Evolutionary conservation across 2,113 vertebrate genomes (phyloP).

Genomic region (Ploceus nigricollis): DNA sequence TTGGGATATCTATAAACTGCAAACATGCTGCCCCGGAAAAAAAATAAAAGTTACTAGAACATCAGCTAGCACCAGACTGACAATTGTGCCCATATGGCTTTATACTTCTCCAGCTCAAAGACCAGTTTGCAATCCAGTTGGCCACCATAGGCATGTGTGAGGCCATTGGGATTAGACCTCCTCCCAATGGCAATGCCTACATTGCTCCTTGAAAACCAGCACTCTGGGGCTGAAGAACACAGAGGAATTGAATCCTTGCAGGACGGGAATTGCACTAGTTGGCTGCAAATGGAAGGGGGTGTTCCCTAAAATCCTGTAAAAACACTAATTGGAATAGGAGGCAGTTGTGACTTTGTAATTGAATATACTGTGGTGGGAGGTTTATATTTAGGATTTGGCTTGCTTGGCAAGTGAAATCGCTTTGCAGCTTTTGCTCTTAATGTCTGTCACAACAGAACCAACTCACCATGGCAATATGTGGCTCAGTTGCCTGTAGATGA

Average conservation of each 20-base stretch:
- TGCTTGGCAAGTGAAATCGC: not conserved
- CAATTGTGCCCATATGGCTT: not conserved
- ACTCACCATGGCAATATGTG: not conserved
- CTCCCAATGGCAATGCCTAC: rapidly evolving
- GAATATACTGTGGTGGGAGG: not conserved
- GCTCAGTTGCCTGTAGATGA: not conserved
- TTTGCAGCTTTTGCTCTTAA: not conserved
- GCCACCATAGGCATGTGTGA: rapidly evolving
- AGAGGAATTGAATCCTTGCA: not conserved
- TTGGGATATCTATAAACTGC: not conserved
- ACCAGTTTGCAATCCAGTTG: not conserved
- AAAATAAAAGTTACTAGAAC: not conserved
- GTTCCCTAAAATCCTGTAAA: not conserved
- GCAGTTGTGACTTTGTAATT: not conserved
- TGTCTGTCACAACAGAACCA: not conserved
- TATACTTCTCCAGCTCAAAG: not conserved
- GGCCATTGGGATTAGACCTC: not conserved
- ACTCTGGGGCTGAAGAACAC: not conserved
- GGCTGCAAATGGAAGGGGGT: not conserved
- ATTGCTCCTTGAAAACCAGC: not conserved
- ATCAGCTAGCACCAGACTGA: not conserved
- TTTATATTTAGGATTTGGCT: slow-evolving; percentile 4
- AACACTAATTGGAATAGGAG: not conserved
- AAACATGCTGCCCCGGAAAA: not conserved
- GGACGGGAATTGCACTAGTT: not conserved